Base-by-base conservation (phyloP, 2,888 invertebrate genomes). In the Amblyjoppa fuscipennis region DNA sequence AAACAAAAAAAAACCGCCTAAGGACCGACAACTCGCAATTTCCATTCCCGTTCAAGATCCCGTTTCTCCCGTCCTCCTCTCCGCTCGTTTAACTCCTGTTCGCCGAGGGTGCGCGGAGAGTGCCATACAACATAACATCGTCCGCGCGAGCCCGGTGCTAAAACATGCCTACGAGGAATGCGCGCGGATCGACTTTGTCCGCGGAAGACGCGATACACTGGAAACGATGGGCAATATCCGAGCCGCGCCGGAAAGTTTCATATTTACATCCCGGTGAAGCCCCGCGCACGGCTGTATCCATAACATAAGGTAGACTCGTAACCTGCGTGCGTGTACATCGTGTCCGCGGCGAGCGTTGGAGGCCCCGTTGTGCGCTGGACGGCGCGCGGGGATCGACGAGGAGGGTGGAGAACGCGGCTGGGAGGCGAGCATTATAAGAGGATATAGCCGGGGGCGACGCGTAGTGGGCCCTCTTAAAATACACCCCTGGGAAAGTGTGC, bases 401-500 rank as follows among this genome's bases (percentile, higher is more conserved):
- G 45, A 20, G 41, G 25, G 31, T 31, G 45, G n/a, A 28, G 34
- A 38, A 9, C 38, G 25, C 6, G 61, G 28, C 3, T n/a, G 16
- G 70, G 1, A 20, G 20, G 31, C 25, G 45, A 31, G 51, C 70
- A 69, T 87, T 85, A 82, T 83, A 74, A 78, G 73, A 71, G 81
- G 77, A 74, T 73, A 81, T 83, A 85, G 87, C 89, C 86, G 83
- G 83, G 88, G 88, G 90, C 87, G 53, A 78, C 88, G 83, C 78
- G 81, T 61, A 81, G 87, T 85, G 90, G 88, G 89, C 88, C 89
- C 92, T 92, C 90, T 90, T 89, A 89, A 91, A 91, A 91, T 92
- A 93, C 93, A 93, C 91, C 91, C 92, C 92, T 91, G 92, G 91
- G 89, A 89, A 87, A 80, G 88, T 81, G 87, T 31, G 89, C 78